A percentile compares a stretch with the other conserved stretches of the same genome.
Evolutionary conservation across 2,113 vertebrate genomes (phyloP).

Genomic region (Piliocolobus tephrosceles): DNA sequence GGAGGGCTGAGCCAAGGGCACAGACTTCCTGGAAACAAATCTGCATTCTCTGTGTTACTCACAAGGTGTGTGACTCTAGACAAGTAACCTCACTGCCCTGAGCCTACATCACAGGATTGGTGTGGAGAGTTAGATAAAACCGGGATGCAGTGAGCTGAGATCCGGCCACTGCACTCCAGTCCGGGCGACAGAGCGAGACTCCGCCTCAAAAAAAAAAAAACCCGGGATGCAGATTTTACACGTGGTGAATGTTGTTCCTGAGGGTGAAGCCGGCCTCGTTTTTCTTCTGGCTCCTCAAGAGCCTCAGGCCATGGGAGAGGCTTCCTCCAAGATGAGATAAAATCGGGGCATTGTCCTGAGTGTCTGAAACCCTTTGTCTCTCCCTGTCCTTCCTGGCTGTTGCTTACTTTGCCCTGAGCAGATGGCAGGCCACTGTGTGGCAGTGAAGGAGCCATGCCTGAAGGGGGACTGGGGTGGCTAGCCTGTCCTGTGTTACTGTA

Average conservation of each 20-base stretch:
- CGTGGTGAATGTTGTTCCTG: neutral
- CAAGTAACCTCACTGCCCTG: neutral
- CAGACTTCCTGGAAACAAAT: neutral
- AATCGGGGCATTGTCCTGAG: constrained; percentile 33
- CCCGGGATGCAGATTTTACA: neutral
- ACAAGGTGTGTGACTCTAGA: neutral
- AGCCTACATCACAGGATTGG: neutral
- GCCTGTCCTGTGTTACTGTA: neutral
- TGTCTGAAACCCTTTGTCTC: constrained; percentile 49
- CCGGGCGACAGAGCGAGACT: no score
- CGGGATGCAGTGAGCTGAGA: no score
- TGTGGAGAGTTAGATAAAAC: neutral
- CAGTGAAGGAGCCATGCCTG: neutral
- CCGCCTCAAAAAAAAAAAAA: no score
- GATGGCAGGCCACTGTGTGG: neutral
- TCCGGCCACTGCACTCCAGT: no score
- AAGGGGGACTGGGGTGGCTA: neutral
- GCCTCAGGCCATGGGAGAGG: neutral
- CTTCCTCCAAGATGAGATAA: neutral
- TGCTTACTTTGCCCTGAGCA: neutral
- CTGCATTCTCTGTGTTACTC: neutral
- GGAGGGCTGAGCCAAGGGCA: neutral
- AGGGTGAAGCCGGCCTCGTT: neutral
- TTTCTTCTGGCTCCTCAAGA: neutral
- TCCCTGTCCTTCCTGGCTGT: neutral